Evolutionary conservation across 35 echinoderm and acorn worm genomes (phyloP), one percentile per base, ranked within the genome.

Genomic region (Holothuria glaberrima): DNA sequence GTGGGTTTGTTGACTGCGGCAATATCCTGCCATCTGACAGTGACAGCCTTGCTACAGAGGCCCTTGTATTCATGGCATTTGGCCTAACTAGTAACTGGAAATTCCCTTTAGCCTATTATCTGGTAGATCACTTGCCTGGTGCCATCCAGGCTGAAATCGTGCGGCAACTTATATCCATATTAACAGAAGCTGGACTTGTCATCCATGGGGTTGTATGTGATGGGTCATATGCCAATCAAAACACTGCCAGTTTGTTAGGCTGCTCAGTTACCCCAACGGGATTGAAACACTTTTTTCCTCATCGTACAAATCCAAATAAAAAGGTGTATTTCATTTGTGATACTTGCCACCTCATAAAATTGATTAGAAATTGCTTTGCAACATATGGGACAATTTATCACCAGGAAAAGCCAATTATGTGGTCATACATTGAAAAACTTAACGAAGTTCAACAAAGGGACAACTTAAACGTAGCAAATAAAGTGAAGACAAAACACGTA

Each of bases 311-410:
- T 58, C 86, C 60, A 59, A 65, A 52, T 81, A 59, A 93, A 63
- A 88, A 80, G 57, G 92, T 93, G 6, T 73, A 85, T 45, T 90
- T 93, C 62, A 82, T 93, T 6, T 93, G 90, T 90, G 92, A 93
- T 85, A 58, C 87, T 16, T 91, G 90, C 67, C 90, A 91, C 68
- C 77, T 82, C 38, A 52, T 82, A 0, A 93, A 89, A 54, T 58
- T 93, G 38, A 38, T 93, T 68, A 68, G 86, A 48, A 93, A 93
- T 60, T 83, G 76, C 38, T 70, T 92, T 56, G 91, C n/a, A n/a
- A n/a, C n/a, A n/a, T n/a, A n/a, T n/a, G n/a, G n/a, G n/a, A n/a
- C n/a, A n/a, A n/a, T n/a, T 34, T 93, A 81, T 41, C 86, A 93
- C 35, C 32, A 89, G 21, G 59, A 25, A 48, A 52, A 89, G 19